Conservation (phyloP, 2,888 invertebrate genomes). For the Pseudococcus viburni region DNA sequence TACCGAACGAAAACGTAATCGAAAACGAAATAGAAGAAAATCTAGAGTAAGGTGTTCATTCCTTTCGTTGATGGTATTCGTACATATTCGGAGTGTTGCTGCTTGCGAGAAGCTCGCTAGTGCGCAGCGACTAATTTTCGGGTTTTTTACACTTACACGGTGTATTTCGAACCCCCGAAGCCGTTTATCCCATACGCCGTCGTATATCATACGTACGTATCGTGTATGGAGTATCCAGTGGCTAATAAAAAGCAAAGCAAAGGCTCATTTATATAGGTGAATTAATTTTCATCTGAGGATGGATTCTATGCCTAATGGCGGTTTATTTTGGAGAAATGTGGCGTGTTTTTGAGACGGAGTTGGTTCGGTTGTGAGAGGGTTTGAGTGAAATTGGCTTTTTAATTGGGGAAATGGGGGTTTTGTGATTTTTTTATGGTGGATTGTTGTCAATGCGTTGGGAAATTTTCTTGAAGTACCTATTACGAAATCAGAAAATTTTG, state of each 20-base stretch:
- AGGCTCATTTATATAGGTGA: conserved; percentile 32
- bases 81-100: conserved; percentile 2
- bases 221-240: conserved; percentile 5
- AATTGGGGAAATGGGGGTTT: too few relatives aligned
- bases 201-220: conserved; percentile 32
- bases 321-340: not conserved
- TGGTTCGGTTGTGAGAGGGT: too few relatives aligned
- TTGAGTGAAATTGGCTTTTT: too few relatives aligned
- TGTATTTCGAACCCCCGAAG: conserved; percentile 22
- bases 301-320: not conserved
- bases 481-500: too few relatives aligned
- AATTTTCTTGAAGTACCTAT: too few relatives aligned
- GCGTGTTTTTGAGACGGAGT: not conserved
- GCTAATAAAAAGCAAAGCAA: conserved; percentile 15
- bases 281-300: conserved; percentile 8
- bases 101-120: conserved; percentile 16
- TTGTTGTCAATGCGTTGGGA: too few relatives aligned
- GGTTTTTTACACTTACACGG: conserved; percentile 28
- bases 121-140: conserved; percentile 52
- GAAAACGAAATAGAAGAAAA: conserved; percentile 51
- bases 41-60: conserved; percentile 34
- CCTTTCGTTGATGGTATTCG: conserved; percentile 15
- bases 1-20: conserved; percentile 40
- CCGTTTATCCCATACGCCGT: not conserved
- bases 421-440: too few relatives aligned